Percentiles rank a stretch among this genome's conserved stretches.
These are phyloP conservation scores for Falco biarmicus DNA, from an alignment of 2,797 vertebrate genomes.

Conservation along the genomic window DNA sequence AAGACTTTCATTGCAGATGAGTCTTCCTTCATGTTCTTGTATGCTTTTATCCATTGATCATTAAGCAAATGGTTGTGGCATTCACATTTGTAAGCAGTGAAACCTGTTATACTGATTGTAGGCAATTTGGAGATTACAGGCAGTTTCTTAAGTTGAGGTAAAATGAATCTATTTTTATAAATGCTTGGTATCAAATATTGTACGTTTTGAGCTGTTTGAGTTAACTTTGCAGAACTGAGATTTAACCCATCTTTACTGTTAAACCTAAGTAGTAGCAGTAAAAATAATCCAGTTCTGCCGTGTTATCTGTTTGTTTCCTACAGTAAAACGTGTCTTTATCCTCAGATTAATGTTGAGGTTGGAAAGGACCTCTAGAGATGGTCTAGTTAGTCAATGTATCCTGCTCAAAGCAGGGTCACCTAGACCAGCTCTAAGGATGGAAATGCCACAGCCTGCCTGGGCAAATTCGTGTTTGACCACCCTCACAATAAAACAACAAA, in stretches of 20 bases:
- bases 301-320: background rate
- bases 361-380: background rate
- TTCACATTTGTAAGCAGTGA: background rate
- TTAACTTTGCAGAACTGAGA: background rate
- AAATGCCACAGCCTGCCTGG: background rate
- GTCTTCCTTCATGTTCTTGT: background rate
- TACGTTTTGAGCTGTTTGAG: background rate
- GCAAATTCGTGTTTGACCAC: background rate
- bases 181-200: background rate
- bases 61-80: background rate
- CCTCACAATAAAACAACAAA: background rate
- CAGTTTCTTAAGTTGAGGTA: background rate
- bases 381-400: background rate
- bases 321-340: background rate
- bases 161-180: background rate
- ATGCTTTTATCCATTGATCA: background rate
- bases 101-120: background rate
- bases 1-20: background rate
- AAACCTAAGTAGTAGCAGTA: background rate
- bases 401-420: background rate
- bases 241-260: background rate
- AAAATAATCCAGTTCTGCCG: background rate
- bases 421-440: background rate
- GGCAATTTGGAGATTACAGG: background rate
- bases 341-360: background rate